A percentile compares a stretch with the other conserved stretches of the same genome.
phyloP scores from a whole-genome alignment of 1,140 invertebrate species.

The Campoletis sonorensis region DNA sequence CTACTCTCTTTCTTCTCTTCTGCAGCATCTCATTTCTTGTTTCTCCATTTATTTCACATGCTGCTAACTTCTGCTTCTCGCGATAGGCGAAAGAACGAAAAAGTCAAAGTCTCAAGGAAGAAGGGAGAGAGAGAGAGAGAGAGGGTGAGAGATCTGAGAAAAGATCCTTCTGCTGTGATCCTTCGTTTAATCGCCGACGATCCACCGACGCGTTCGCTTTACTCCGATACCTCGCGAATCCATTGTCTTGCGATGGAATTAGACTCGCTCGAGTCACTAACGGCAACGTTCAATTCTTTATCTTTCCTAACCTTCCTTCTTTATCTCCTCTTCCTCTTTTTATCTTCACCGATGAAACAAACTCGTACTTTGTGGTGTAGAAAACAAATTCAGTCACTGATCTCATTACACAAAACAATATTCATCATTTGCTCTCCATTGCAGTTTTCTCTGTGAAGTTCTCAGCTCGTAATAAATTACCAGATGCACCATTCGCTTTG shows the following conservation, averaged over 20 bases:
- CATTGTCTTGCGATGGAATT: conserved; percentile 68
- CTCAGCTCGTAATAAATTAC: too few species aligned
- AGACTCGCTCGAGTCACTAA: conserved; percentile 60
- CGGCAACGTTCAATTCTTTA: conserved; percentile 20
- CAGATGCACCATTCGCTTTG: too few species aligned
- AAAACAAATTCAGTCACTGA: too few species aligned
- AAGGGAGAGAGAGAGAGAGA: too few species aligned
- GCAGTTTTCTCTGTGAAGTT: too few species aligned
- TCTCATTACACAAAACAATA: too few species aligned
- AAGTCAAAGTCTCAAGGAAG: not conserved
- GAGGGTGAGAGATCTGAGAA: not conserved
- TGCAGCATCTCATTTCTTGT: conserved; percentile 29
- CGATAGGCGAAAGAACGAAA: conserved; percentile 37
- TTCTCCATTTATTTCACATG: conserved; percentile 38
- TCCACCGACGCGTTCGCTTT: conserved; percentile 41
- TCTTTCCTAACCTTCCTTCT: not conserved
- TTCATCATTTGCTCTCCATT: too few species aligned
- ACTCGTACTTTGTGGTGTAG: too few species aligned
- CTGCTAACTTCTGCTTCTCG: conserved; percentile 48
- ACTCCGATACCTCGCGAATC: conserved; percentile 53
- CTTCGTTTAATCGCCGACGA: conserved; percentile 60
- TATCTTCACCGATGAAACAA: not conserved
- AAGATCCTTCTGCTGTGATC: conserved; percentile 38
- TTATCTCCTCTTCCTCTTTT: not conserved
- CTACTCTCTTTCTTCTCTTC: conserved; percentile 9